A percentile compares a stretch with the other conserved stretches of the same genome.
Conservation (phyloP, 2,797 vertebrate genomes). For the Enteromius thamalakanensis region DNA sequence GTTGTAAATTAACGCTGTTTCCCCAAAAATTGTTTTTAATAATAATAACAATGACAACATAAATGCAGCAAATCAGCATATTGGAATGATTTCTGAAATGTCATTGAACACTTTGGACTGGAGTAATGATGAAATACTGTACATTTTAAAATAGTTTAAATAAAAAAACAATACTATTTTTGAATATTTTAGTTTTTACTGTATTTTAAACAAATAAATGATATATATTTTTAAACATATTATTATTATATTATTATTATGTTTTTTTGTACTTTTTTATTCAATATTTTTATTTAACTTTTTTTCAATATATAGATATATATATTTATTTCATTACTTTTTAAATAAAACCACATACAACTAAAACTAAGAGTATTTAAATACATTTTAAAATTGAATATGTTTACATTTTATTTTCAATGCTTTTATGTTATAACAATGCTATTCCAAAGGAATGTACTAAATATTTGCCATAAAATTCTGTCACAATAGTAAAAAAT, state of each 20-base stretch:
- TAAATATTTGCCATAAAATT: not conserved
- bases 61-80: not conserved
- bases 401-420: not conserved
- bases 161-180: not conserved
- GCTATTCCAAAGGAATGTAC: not conserved
- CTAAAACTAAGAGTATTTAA: too few relatives aligned
- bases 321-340: not conserved
- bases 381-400: not conserved
- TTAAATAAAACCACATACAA: not conserved
- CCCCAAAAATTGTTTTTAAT: not conserved
- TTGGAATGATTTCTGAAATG: not conserved
- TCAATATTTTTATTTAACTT: too few relatives aligned
- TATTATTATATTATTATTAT: too few relatives aligned
- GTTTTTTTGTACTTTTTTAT: too few relatives aligned
- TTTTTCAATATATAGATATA: not conserved
- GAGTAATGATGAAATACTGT: not conserved
- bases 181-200: not conserved
- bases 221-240: too few relatives aligned
- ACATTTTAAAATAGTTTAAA: not conserved
- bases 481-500: not conserved
- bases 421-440: not conserved
- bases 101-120: not conserved
- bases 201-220: not conserved
- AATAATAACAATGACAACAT: not conserved
- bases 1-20: not conserved